These are phyloP conservation scores for Ophonus ardosiacus DNA, from an alignment of 2,888 invertebrate species.

Conservation along the genomic window DNA sequence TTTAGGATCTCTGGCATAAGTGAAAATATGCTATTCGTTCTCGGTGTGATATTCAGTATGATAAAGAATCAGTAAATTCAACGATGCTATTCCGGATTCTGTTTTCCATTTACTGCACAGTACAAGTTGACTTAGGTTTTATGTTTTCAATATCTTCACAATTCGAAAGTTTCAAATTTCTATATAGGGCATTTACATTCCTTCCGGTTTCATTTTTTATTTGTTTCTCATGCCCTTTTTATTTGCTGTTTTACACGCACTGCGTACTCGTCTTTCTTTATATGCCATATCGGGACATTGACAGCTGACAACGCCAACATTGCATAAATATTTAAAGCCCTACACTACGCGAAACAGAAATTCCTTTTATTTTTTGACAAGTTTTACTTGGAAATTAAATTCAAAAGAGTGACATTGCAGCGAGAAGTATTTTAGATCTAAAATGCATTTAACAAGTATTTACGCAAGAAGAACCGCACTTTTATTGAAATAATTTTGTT, in stretches of 20 bases:
- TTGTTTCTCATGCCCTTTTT: constrained; percentile 2
- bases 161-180: constrained; percentile 44
- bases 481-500: too few relatives aligned
- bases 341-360: not conserved
- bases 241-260: constrained; percentile 29
- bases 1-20: constrained; percentile 16
- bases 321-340: constrained; percentile 30
- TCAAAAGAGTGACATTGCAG: not conserved
- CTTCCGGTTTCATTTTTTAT: constrained; percentile 44
- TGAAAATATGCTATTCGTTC: constrained; percentile 28
- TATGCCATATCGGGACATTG: constrained; percentile 17
- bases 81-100: constrained; percentile 37
- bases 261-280: constrained; percentile 18
- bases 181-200: not conserved
- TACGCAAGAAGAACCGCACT: too few relatives aligned
- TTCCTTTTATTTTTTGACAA: not conserved
- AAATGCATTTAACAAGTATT: too few relatives aligned
- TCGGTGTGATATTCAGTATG: constrained; percentile 28
- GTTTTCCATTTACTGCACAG: constrained; percentile 44
- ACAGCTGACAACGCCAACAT: constrained; percentile 35
- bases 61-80: constrained; percentile 44
- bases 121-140: constrained; percentile 41
- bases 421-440: too few relatives aligned
- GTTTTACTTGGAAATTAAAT: not conserved
- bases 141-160: constrained; percentile 38